Evolutionary conservation across 2,113 vertebrate species (phyloP).

Genomic region (Archilochus colubris): DNA sequence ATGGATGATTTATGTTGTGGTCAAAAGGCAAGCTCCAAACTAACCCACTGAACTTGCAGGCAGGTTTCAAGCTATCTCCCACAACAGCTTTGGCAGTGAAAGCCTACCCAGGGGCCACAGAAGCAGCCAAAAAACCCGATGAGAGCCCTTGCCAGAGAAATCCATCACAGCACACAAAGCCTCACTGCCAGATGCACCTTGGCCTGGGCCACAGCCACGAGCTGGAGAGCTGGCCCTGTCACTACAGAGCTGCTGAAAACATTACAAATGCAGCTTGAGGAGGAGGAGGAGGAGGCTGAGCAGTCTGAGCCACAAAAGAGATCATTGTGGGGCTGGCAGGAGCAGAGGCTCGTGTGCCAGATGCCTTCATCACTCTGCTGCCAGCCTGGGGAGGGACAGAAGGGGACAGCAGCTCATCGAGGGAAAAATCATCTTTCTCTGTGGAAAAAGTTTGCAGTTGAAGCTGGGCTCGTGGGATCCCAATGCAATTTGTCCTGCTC

Average conservation of each 20-base stretch:
- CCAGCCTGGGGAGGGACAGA: constrained; percentile 52
- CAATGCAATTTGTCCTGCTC: constrained; percentile 25
- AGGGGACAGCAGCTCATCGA: constrained; percentile 2
- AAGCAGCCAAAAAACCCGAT: neutral
- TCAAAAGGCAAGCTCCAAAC: constrained; percentile 61
- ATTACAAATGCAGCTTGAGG: neutral
- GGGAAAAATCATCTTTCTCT: constrained; percentile 44
- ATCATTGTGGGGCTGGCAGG: constrained; percentile 68
- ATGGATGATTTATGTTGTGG: constrained; percentile 53
- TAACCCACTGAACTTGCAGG: constrained; percentile 34
- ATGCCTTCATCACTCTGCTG: constrained; percentile 66
- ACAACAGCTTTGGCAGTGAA: constrained; percentile 22
- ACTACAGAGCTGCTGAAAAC: constrained; percentile 50
- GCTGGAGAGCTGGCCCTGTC: neutral
- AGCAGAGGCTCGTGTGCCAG: constrained; percentile 34
- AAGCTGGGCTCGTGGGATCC: constrained; percentile 16
- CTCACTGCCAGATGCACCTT: constrained; percentile 70
- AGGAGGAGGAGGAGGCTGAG: constrained; percentile 28
- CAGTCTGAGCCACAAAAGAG: constrained; percentile 60
- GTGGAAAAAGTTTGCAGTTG: neutral
- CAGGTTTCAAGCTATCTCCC: constrained; percentile 43
- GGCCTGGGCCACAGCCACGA: constrained; percentile 57
- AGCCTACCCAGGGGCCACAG: neutral
- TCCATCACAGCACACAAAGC: constrained; percentile 47
- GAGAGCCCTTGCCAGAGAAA: constrained; percentile 16